Evolutionary conservation across 2,113 vertebrate species (phyloP).

Genomic region (Ellobius talpinus): DNA sequence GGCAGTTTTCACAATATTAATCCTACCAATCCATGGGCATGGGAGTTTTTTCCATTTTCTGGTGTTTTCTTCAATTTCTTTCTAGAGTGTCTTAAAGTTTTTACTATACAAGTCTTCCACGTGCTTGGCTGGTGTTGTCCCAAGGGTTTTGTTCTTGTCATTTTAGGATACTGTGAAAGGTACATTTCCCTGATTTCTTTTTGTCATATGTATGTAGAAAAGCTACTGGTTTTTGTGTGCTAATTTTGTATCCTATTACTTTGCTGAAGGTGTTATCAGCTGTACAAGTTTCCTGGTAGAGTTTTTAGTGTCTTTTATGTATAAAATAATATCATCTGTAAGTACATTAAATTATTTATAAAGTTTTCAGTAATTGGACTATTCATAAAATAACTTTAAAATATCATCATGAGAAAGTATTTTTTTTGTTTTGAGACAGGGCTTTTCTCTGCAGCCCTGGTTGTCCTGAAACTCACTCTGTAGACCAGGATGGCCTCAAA

Average conservation of each 20-base stretch:
- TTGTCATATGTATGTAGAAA: background rate
- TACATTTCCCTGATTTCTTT: background rate
- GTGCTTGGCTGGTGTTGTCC: background rate
- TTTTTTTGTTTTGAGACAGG: no score
- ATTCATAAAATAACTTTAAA: constrained; percentile 26
- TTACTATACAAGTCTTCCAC: background rate
- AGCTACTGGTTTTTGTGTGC: background rate
- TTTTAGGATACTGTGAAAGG: background rate
- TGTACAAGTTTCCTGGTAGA: background rate
- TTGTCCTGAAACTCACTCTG: no score
- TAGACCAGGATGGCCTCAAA: no score
- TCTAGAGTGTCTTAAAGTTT: background rate
- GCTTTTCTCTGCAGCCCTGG: no score
- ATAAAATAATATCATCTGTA: background rate
- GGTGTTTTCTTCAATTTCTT: background rate
- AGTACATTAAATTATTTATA: background rate
- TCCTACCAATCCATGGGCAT: background rate
- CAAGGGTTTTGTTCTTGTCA: background rate
- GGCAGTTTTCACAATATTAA: background rate
- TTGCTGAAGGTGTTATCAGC: background rate
- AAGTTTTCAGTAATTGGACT: background rate
- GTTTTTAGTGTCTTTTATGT: background rate
- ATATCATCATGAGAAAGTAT: background rate
- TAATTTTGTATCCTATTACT: background rate
- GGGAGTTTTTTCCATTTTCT: background rate